Base-by-base conservation (phyloP, 2,113 vertebrate species). In the Chaenogobius annularis region DNA sequence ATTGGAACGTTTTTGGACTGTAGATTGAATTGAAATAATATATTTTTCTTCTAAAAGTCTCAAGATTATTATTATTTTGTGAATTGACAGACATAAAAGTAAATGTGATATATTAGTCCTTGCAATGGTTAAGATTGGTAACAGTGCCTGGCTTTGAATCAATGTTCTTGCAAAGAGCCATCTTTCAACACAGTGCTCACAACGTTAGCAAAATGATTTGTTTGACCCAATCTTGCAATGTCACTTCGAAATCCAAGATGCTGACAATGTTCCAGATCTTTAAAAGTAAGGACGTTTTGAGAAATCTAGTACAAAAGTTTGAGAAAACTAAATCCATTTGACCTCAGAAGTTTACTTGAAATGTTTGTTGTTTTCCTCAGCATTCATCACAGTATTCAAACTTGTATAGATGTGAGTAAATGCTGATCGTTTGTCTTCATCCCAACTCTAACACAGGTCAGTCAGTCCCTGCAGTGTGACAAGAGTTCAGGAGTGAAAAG, bases 391-490 rank as follows among this genome's bases (percentile, higher is more conserved):
- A 50, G 15, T 19, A 50, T 50, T 46, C 44, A 46, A 58, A 12
- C 20, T 13, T 67, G 46, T 9, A 10, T 37, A 15, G 54, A 35
- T 55, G 58, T 63, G 31, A 75, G 37, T 73, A 62, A 56, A 46
- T 74, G 65, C 35, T 84, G 69, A 11, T 0, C 55, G 44, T 65
- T 22, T 74, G 10, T 73, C 40, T 43, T 52, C 74, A 77, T 50
- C 8, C 7, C 19, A n/a, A 26, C 58, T 35, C 26, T n/a, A 2
- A 15, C 23, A 35, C 48, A 19, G 10, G n/a, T 66, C 64, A 44
- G 70, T 79, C 61, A 44, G 70, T 79, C 61, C 37, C 78, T 68
- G 59, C 55, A 80, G 54, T 48, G 55, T 81, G 70, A 76, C 69
- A 74, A 76, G 74, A 84, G 48, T 40, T 56, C 67, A 48, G 54